Evolutionary conservation across 2,888 invertebrate genomes (phyloP), one percentile per base, ranked within the genome.

Genomic region (Melipona bicolor): DNA sequence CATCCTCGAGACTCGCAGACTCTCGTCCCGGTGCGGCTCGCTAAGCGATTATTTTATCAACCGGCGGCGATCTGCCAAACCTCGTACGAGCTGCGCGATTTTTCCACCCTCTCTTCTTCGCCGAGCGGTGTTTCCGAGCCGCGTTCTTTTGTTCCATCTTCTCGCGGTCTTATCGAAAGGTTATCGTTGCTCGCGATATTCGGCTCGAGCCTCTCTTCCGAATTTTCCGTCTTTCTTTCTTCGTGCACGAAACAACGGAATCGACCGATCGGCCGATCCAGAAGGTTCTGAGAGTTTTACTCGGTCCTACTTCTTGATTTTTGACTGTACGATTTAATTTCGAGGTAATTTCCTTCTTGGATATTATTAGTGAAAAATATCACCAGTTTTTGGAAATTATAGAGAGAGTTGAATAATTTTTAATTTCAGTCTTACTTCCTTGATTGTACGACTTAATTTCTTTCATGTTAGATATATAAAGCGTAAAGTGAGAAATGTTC

Each of bases 41-140:
- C 91, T 93, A 93, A 93, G 92, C 93, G 93, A 93, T 94, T 94
- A 94, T 93, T 93, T 93, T 93, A 93, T 94, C 93, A 84, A 65
- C 65, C 74, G 72, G 80, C 78, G 93, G 93, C 93, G 90, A 94
- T 94, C 93, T 92, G 92, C 93, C 93, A 93, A 69, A 77, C 68
- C 50, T 54, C 52, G 68, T 79, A 75, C 78, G 71, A 68, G 36
- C 67, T 27, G 67, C 59, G 61, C 78, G 71, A 71, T 72, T 61
- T 68, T 72, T 54, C 77, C 70, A 24, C 65, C 77, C 32, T 6
- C n/a, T 50, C 17, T 27, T 32, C 32, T 32, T 32, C 32, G 32
- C 32, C 27, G n/a, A 61, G 11, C 54, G 11, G 32, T 32, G 21
- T 32, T 62, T 62, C 32, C 79, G 54, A 9, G 54, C 62, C 52